These are phyloP conservation scores for Oryctolagus cuniculus DNA, from an alignment of 2,113 vertebrate genomes.

Conservation along the genomic window mOryCun1.1 NC_091447.1:39777501-39778000, in stretches of 20 bases:
- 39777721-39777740: slow-evolving; percentile 69
- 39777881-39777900: slow-evolving; percentile 75
- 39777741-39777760: slow-evolving; percentile 73
- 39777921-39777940: slow-evolving; percentile 77
- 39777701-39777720: slow-evolving; percentile 79
- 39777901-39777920: slow-evolving; percentile 83
- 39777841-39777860: slow-evolving; percentile 84
- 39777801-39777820: slow-evolving; percentile 74
- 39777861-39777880: slow-evolving; percentile 84
- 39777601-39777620: slow-evolving; percentile 78
- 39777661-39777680: slow-evolving; percentile 83
- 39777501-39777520: slow-evolving; percentile 38
- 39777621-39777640: slow-evolving; percentile 72
- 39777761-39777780: slow-evolving; percentile 80
- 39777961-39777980: slow-evolving; percentile 27
- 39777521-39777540: slow-evolving; percentile 69
- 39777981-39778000: neutral
- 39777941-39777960: slow-evolving; percentile 54
- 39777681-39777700: slow-evolving; percentile 82
- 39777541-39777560: slow-evolving; percentile 60
- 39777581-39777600: slow-evolving; percentile 77
- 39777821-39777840: slow-evolving; percentile 77
- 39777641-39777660: slow-evolving; percentile 83
- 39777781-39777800: slow-evolving; percentile 76
- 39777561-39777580: slow-evolving; percentile 78